Base-by-base conservation (phyloP, 2,113 vertebrate species). In the Lonchura striata region DNA sequence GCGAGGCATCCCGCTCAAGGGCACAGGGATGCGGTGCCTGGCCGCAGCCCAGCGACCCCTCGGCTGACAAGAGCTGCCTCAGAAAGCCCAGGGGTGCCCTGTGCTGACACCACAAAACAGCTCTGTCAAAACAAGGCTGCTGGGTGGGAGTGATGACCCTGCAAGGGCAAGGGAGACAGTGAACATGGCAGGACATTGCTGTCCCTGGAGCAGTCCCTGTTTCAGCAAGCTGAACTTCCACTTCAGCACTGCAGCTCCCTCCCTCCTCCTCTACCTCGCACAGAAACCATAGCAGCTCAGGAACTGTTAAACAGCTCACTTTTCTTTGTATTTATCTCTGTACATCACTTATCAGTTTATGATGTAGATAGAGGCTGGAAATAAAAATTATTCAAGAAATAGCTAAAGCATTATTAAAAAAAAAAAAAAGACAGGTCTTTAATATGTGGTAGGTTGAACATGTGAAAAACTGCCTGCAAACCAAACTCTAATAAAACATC, bases 151-250 rank as follows among this genome's bases (percentile, higher is more conserved):
- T 1, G 1, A 33, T 2, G 35, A 78, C 77, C 80, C 69, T 33
- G 25, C 86, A 87, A 82, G 89, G 89, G 53, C 86, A 72, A 76
- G 70, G 37, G 42, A 52, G 25, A 68, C 44, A 20, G 17, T 0
- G 9, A 49, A 8, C 82, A 50, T 2, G 3, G 17, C 65, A 72
- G 79, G 87, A 84, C 61, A 50, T 0, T 0, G 0, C 22, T 33
- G 69, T 9, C 77, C 61, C 77, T 24, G 35, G 14, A 89, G 89
- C 49, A 25, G 52, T 5, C 27, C n/a, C n/a, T 0, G 15, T 6
- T 56, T 27, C 1, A 8, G 65, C 18, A 6, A 39, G 57, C 52
- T 52, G 33, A 54, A 44, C 61, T 80, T 47, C 79, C 41, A 31
- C 22, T 10, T 20, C 47, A 80, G 20, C 0, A 1, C 27, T 2